Percentiles rank a stretch among this genome's conserved stretches.
phyloP scores from a whole-genome alignment of 2,113 vertebrate species.

The Marmota flaviventris region DNA sequence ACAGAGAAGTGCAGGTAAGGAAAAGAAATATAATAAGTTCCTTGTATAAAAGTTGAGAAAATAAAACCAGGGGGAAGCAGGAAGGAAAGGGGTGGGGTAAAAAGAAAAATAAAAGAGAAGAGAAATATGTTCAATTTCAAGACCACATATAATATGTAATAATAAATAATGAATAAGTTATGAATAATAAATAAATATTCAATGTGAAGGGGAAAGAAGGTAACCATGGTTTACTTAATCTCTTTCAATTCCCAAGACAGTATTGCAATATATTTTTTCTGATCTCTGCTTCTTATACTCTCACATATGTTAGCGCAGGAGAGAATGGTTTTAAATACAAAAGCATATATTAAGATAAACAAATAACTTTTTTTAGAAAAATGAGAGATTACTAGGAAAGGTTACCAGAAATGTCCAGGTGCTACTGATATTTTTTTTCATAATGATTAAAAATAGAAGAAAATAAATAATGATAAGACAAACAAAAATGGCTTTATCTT shows the following conservation, averaged over 20 bases:
- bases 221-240: not conserved
- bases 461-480: not conserved
- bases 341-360: not conserved
- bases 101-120: not conserved
- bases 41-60: not conserved
- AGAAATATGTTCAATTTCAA: not conserved
- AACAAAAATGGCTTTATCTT: not conserved
- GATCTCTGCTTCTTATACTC: not conserved
- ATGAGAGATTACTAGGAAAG: not conserved
- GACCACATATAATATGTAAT: not conserved
- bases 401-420: not conserved
- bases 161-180: not conserved
- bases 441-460: not conserved
- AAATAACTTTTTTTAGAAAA: not conserved
- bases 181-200: not conserved
- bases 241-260: not conserved
- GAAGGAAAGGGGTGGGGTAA: too few species aligned
- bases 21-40: not conserved
- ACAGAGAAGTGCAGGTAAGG: not conserved
- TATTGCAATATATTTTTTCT: not conserved
- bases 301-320: not conserved
- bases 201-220: not conserved
- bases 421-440: not conserved
- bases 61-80: too few species aligned
- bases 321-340: not conserved